Evolutionary conservation across 2,797 vertebrate genomes (phyloP), one percentile per base, ranked within the genome.

Genomic region (Falco cherrug): DNA sequence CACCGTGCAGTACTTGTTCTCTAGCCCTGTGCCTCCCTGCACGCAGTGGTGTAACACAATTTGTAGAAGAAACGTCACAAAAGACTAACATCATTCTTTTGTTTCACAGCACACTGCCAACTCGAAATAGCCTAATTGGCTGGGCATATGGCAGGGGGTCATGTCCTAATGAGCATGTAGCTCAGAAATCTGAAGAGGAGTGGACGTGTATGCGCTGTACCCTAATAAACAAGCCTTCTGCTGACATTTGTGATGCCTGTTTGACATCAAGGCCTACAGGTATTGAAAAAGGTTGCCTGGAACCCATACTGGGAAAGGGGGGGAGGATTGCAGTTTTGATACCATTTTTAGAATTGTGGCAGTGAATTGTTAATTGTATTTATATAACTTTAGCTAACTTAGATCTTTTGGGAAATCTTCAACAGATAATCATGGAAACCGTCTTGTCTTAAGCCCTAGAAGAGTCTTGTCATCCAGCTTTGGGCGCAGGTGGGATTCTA

Each of bases 191-290:
- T 81, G 99, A 99, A 96, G 99, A 99, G 89, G 98, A 99, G 73
- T 99, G 99, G 99, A 95, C 98, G 0, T 99, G 99, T 97, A 84
- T 70, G 35, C 87, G 98, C 65, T 99, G 99, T 89, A 99, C 99
- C 29, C 98, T 99, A 81, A 97, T 99, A 97, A 99, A 99, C 97
- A 98, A 91, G 87, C 98, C 99, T 13, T 94, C 98, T 87, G 97
- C 97, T 56, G 97, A 96, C 89, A 95, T 97, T 37, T 99, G 99
- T 86, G 99, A 99, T 60, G 99, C 98, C 82, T 99, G 99, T 95
- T 98, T 99, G 96, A 98, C 98, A 65, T 97, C 98, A 24, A 99
- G 98, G 96, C 98, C 98, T 47, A 82, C 97, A 93, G 98, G 99
- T 99, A 98, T 87, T 87, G 84, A 93, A 89, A 93, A 89, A 47